These are phyloP conservation scores for Syngnathus floridae DNA, from an alignment of 2,113 vertebrate genomes.

Conservation along the genomic window DNA sequence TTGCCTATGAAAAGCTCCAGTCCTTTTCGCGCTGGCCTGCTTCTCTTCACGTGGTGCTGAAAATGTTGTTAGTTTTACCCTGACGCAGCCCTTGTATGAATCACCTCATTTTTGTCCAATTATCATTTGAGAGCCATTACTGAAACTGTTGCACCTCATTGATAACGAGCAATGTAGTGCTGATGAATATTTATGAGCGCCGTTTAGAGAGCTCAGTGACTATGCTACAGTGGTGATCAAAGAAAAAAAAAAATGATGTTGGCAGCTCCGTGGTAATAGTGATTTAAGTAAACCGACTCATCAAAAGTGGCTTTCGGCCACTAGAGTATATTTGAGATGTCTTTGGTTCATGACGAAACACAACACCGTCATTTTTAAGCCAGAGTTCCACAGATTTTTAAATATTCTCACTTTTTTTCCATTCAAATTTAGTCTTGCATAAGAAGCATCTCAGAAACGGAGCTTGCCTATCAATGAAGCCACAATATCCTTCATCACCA, in stretches of 20 bases:
- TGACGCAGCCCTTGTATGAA: neutral
- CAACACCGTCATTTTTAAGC: neutral
- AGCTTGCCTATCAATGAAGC: slow-evolving; percentile 3
- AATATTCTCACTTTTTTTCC: neutral
- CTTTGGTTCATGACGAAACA: neutral
- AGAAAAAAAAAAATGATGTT: slow-evolving; percentile 31
- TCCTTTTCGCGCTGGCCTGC: slow-evolving; percentile 3
- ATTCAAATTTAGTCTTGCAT: neutral
- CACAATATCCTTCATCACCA: slow-evolving; percentile 6
- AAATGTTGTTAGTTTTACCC: slow-evolving; percentile 1
- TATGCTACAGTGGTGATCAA: slow-evolving; percentile 31
- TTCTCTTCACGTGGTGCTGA: slow-evolving; percentile 12
- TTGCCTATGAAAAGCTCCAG: slow-evolving; percentile 6
- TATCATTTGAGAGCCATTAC: slow-evolving; percentile 42
- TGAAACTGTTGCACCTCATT: slow-evolving; percentile 27
- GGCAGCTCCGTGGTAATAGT: slow-evolving; percentile 47
- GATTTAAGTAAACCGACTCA: slow-evolving; percentile 57
- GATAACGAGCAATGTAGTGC: slow-evolving; percentile 30
- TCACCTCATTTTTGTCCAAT: slow-evolving; percentile 29
- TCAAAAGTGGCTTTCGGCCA: slow-evolving; percentile 37
- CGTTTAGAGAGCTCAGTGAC: slow-evolving; percentile 44
- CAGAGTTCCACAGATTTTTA: neutral
- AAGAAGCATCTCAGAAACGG: neutral
- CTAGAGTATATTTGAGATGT: slow-evolving; percentile 4
- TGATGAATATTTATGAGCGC: slow-evolving; percentile 48